Conservation (phyloP, 2,888 invertebrate genomes). For the Dimorphilus gyrociliatus region DNA sequence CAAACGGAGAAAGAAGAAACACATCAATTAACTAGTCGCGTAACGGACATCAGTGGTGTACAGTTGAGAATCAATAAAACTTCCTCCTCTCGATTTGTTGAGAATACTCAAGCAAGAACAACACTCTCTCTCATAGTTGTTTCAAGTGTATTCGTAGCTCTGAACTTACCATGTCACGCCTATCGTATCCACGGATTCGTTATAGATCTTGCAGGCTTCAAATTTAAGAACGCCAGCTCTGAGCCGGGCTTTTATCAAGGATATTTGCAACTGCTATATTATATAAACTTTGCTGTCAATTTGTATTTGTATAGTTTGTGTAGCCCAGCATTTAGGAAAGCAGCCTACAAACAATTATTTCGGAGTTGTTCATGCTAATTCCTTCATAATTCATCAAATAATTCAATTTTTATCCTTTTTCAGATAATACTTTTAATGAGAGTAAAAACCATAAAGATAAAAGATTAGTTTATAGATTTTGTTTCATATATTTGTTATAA, state of each 20-base stretch:
- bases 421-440: no score
- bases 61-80: neutral
- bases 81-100: no score
- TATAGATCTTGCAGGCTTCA: constrained; percentile 7
- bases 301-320: constrained; percentile 11
- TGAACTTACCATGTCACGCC: constrained; percentile 11
- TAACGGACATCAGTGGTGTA: neutral
- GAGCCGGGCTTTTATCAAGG: constrained; percentile 7
- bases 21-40: neutral
- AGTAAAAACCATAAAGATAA: no score
- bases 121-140: constrained; percentile 12
- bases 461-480: no score
- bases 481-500: no score
- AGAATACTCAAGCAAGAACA: constrained; percentile 10
- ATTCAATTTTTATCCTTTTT: no score
- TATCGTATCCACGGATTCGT: constrained; percentile 10
- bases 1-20: neutral
- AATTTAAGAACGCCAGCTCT: no score
- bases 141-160: constrained; percentile 10
- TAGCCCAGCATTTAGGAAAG: constrained; percentile 10
- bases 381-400: no score
- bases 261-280: constrained; percentile 10
- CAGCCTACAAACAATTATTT: no score
- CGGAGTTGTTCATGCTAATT: no score
- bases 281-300: constrained; percentile 11